Evolutionary conservation across 92 coral and sea anemone species (phyloP).

Genomic region (Palythoa grandis): DNA sequence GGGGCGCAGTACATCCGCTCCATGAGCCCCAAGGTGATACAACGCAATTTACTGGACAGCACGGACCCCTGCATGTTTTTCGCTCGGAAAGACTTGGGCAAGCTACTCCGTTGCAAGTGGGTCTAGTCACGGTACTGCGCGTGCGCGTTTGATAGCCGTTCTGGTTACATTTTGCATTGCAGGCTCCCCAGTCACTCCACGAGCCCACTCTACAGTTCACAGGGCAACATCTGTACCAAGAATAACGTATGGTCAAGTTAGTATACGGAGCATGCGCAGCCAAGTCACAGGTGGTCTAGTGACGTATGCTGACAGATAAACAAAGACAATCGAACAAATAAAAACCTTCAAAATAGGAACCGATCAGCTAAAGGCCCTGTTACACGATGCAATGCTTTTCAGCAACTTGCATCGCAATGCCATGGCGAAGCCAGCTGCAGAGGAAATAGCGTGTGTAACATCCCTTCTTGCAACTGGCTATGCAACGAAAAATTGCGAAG

Average conservation of each 20-base stretch:
- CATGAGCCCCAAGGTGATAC: slow-evolving; percentile 88
- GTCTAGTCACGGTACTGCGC: slow-evolving; percentile 60
- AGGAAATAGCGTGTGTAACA: too few species aligned
- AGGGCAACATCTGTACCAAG: slow-evolving; percentile 89
- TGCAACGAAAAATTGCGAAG: too few species aligned
- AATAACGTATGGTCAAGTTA: not conserved
- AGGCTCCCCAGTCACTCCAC: slow-evolving; percentile 46
- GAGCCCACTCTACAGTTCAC: slow-evolving; percentile 65
- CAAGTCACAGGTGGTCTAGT: not conserved
- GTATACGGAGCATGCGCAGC: not conserved
- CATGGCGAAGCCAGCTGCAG: too few species aligned
- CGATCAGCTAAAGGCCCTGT: too few species aligned
- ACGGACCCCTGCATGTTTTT: slow-evolving; percentile 69
- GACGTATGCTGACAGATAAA: not conserved
- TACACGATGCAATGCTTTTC: too few species aligned
- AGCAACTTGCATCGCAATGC: too few species aligned
- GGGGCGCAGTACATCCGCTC: slow-evolving; percentile 76
- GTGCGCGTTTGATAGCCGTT: slow-evolving; percentile 72
- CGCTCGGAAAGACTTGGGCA: slow-evolving; percentile 69
- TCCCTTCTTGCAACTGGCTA: too few species aligned
- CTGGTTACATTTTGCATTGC: slow-evolving; percentile 38
- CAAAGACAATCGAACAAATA: not conserved
- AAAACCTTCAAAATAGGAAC: too few species aligned
- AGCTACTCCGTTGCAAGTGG: slow-evolving; percentile 77
- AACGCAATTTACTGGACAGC: slow-evolving; percentile 73